These are phyloP conservation scores for Steinernema carpocapsae DNA, from an alignment of 2,888 invertebrate genomes.

Conservation along the genomic window DNA sequence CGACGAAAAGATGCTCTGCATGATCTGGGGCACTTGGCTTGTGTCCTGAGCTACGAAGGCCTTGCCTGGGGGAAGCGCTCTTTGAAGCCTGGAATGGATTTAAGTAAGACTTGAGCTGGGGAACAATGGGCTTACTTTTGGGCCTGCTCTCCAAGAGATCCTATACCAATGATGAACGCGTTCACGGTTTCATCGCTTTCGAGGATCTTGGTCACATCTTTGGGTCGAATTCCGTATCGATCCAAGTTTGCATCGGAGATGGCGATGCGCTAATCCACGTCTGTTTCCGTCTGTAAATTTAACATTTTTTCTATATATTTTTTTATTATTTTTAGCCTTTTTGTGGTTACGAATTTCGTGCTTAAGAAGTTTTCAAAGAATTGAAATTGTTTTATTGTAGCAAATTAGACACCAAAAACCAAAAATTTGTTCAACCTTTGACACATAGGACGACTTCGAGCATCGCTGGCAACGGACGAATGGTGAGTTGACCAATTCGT, in stretches of 20 bases:
- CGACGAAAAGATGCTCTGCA: constrained; percentile 92
- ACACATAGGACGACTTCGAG: too few relatives aligned
- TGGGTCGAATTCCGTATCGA: constrained; percentile 82
- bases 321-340: too few relatives aligned
- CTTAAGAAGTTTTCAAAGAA: too few relatives aligned
- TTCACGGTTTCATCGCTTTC: too few relatives aligned
- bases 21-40: constrained; percentile 84
- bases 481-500: too few relatives aligned
- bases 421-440: too few relatives aligned
- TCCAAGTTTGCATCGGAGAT: constrained; percentile 91
- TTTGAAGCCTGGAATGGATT: constrained; percentile 75
- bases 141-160: constrained; percentile 91
- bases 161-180: constrained; percentile 90
- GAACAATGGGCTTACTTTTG: constrained; percentile 42
- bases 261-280: constrained; percentile 75
- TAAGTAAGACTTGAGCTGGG: neutral
- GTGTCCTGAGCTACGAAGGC: constrained; percentile 91
- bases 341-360: too few relatives aligned
- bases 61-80: constrained; percentile 84
- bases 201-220: constrained; percentile 78
- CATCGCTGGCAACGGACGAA: too few relatives aligned
- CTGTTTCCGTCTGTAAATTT: constrained; percentile 74
- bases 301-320: too few relatives aligned
- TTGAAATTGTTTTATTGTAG: too few relatives aligned
- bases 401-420: too few relatives aligned